A percentile compares a stretch with the other conserved stretches of the same genome.
These are phyloP conservation scores for Calephelis nemesis DNA, from an alignment of 1,140 invertebrate species.

Conservation along the genomic window DNA sequence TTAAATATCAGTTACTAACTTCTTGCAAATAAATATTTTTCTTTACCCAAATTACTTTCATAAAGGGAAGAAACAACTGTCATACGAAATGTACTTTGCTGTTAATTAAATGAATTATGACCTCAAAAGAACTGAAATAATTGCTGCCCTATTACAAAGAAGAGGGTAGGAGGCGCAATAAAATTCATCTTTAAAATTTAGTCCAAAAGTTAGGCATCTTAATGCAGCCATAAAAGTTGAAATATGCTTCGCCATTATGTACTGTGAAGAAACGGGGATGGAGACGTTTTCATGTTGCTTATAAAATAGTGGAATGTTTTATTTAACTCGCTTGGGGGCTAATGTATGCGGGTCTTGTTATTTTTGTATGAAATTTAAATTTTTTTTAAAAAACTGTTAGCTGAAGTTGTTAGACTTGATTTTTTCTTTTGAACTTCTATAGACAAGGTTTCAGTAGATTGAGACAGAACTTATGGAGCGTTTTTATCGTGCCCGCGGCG, in stretches of 20 bases:
- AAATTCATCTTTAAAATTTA: constrained; percentile 18
- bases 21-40: background rate
- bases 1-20: no score
- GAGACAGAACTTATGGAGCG: no score
- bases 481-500: no score
- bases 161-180: constrained; percentile 14
- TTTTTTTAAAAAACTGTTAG: no score
- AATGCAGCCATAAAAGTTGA: constrained; percentile 15
- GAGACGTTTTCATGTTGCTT: constrained; percentile 13
- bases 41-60: background rate
- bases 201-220: constrained; percentile 15
- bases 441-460: no score
- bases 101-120: constrained; percentile 13
- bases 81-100: constrained; percentile 5
- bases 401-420: background rate
- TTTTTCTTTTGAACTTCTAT: no score
- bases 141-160: constrained; percentile 11
- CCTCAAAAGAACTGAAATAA: constrained; percentile 11
- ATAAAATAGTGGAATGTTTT: constrained; percentile 12
- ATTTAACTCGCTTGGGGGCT: background rate
- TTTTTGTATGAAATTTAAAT: no score
- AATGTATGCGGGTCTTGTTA: background rate
- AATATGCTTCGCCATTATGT: constrained; percentile 16
- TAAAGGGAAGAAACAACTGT: background rate
- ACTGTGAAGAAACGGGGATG: background rate